phyloP scores from a whole-genome alignment of 2,888 invertebrate species.

The Lasioglossum marginatum region DNA sequence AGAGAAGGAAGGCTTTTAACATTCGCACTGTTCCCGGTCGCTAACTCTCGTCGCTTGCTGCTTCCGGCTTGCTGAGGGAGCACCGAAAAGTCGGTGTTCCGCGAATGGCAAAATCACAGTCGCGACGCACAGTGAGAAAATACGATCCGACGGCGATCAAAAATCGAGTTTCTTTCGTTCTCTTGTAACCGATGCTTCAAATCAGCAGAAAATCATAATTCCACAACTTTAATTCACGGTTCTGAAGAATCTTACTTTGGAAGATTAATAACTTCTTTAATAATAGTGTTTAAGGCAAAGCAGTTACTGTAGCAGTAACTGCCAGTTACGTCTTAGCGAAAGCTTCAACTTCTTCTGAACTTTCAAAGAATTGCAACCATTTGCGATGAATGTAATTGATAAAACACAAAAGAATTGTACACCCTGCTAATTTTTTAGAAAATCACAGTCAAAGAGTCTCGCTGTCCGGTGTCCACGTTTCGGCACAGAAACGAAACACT shows the following conservation, averaged over 20 bases:
- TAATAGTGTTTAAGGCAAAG: too few relatives aligned
- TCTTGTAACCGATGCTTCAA: too few relatives aligned
- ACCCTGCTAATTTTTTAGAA: background rate
- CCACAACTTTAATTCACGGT: background rate
- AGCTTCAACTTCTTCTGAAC: background rate
- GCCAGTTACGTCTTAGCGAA: too few relatives aligned
- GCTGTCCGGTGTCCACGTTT: background rate
- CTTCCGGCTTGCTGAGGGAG: background rate
- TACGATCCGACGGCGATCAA: background rate
- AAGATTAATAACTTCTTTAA: background rate
- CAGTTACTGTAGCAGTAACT: too few relatives aligned
- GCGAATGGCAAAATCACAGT: background rate
- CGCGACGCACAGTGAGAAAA: background rate
- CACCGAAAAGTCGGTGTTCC: background rate
- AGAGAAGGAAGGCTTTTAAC: slow-evolving; percentile 79
- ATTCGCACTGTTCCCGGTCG: slow-evolving; percentile 66
- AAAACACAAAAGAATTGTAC: too few relatives aligned
- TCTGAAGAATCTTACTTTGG: background rate
- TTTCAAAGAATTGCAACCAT: background rate
- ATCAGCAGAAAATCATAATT: too few relatives aligned
- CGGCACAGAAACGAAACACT: background rate
- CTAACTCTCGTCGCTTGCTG: slow-evolving; percentile 32
- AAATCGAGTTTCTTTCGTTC: background rate
- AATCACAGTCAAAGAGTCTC: background rate
- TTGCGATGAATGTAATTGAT: background rate